Base-by-base conservation (phyloP, 1,140 invertebrate genomes). In the Drosophila dunni region DNA sequence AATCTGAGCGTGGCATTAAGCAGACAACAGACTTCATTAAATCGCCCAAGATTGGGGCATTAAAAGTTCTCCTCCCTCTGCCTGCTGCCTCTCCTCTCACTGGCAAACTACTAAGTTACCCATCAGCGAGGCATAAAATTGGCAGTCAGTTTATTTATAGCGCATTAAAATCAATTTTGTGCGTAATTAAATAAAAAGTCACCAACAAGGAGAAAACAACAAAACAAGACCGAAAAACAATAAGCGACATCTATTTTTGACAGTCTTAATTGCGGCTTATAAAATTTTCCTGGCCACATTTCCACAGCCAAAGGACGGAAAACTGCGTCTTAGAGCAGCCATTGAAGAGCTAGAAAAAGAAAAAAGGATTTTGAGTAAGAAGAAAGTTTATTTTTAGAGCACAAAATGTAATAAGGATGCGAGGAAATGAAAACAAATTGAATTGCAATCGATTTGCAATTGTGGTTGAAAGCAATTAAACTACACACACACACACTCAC, bases 91-190 rank as follows among this genome's bases (percentile, higher is more conserved):
- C 13, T 36, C 6, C 6, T 2, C 24, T 34, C 2, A 3, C 24
- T 10, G 36, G 1, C 9, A 10, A 57, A 48, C 44, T 60, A 54
- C 33, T 46, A 7, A 46, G 57, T n/a, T 17, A 34, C 17, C 45
- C 45, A 50, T 62, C 50, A 51, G 45, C 45, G 68, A 69, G 54
- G 36, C 78, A 65, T 61, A 83, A 88, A 88, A 88, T 88, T 88
- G 76, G 77, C 70, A 71, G 65, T 69, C 72, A 48, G 48, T 71
- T 80, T 88, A 88, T 88, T 89, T 83, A 89, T 88, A 83, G 84
- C 84, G 56, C 69, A 80, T 78, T 88, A 78, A 80, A 83, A 80
- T 89, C 84, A 88, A 89, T 80, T 88, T 89, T 67, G 69, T 75
- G 68, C 79, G 80, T 86, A 80, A 88, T 89, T 83, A 83, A 86